Base-by-base conservation (phyloP, 2,888 invertebrate species). In the Agrypnus murinus region DNA sequence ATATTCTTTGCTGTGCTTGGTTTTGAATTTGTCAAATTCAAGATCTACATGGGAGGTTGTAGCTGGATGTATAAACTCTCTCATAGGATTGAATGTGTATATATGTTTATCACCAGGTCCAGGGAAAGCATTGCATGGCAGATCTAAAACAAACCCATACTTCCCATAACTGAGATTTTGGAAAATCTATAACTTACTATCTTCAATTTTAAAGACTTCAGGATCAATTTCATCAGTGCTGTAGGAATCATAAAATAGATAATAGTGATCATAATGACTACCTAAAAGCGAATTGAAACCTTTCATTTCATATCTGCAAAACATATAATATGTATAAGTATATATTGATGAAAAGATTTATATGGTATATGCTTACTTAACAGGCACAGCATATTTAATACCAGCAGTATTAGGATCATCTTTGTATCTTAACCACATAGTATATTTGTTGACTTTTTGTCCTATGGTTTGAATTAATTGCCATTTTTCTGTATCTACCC, bases 261-360 rank as follows among this genome's bases (percentile, higher is more conserved):
- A 95, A 82, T 98, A 98, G 84, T 97, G 97, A 85, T 98, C 98
- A 82, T 94, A 98, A 85, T 98, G 98, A 0, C 97, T 97, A 0
- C 97, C 97, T n/a, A 98, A 87, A 0, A 98, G 87, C 0, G 92
- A 91, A 84, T 98, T 97, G 85, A 90, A 98, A 0, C 98, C 98
- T 81, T 91, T 92, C 98, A 98, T 98, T 86, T 97, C 96, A 84
- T 97, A 98, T 72, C 84, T 84, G 65, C 53, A 79, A 79, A 89
- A 10, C 5, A 12, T 73, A 6, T 3, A 25, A 25, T 25, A 25
- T 68, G 7, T 46, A 7, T 12, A n/a, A 3, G 12, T 12, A 40
- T 7, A 2, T 46, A 10, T 17, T 46, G 2, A 15, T 9, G 34
- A 34, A 34, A 34, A 34, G 6, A 7, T 34, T 34, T 34, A 34